A percentile compares a stretch with the other conserved stretches of the same genome.
Conservation (phyloP, 2,113 vertebrate species). For the Amblyornis subalaris region DNA sequence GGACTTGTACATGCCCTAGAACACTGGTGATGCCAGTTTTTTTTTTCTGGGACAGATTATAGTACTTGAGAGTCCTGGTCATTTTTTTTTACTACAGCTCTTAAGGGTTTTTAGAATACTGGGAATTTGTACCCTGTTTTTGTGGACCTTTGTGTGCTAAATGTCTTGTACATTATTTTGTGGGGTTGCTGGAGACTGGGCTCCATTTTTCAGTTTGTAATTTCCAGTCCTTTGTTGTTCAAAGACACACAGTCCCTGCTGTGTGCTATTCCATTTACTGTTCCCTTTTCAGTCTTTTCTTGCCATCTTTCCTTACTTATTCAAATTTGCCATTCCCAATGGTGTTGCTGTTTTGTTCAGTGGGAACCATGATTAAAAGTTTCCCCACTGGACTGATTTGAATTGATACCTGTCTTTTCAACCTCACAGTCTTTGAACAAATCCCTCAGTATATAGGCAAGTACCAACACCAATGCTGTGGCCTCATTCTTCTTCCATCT, state of each 20-base stretch:
- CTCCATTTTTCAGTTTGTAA: background rate
- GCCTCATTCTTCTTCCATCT: background rate
- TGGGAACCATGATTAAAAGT: slow-evolving; percentile 9
- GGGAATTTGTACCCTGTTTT: background rate
- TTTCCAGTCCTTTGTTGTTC: slow-evolving; percentile 25
- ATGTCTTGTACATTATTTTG: background rate
- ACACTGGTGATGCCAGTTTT: background rate
- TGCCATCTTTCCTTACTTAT: slow-evolving; percentile 12
- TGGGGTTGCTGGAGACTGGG: background rate
- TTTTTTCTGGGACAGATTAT: background rate
- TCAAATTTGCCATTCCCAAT: background rate
- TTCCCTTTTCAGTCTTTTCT: background rate
- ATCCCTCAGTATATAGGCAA: background rate
- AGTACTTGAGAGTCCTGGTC: background rate
- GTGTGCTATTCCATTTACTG: slow-evolving; percentile 26
- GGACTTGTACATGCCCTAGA: background rate
- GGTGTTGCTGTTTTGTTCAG: slow-evolving; percentile 16
- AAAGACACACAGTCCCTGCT: slow-evolving; percentile 22
- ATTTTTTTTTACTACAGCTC: background rate
- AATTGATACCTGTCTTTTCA: slow-evolving; percentile 19
- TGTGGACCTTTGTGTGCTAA: background rate
- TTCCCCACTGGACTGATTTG: background rate
- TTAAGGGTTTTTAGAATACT: background rate
- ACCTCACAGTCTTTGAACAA: background rate
- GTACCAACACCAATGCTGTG: background rate